Percentiles rank a stretch among this genome's conserved stretches.
Evolutionary conservation across 92 coral and sea anemone genomes (phyloP).

Genomic region (Micromussa lordhowensis): DNA sequence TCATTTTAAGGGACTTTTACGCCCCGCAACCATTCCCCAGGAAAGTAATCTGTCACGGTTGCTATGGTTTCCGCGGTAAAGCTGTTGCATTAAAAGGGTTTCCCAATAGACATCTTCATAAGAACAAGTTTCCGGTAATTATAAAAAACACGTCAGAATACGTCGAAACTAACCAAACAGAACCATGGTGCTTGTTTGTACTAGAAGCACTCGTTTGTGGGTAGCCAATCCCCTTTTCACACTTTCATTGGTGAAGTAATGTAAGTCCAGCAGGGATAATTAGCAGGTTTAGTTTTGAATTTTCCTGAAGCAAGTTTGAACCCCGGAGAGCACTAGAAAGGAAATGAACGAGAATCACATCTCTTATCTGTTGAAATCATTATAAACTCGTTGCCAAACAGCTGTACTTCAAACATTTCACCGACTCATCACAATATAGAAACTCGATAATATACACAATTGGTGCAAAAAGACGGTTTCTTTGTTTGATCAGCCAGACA

Average conservation of each 20-base stretch:
- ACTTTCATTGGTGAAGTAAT: conserved; percentile 19
- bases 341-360: conserved; percentile 19
- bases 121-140: conserved; percentile 36
- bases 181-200: conserved; percentile 8
- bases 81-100: conserved; percentile 1
- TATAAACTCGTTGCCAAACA: conserved; percentile 46
- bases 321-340: conserved; percentile 12
- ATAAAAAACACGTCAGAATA: conserved; percentile 10
- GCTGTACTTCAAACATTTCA: conserved; percentile 23
- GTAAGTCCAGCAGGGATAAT: conserved; percentile 21
- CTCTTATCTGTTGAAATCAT: conserved; percentile 47
- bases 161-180: conserved; percentile 26
- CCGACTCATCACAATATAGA: conserved; percentile 27
- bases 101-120: conserved; percentile 13
- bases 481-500: conserved; percentile 24
- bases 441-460: conserved; percentile 14
- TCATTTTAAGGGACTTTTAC: background rate
- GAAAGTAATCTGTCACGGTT: conserved; percentile 8
- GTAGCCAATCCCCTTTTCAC: conserved; percentile 15
- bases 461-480: conserved; percentile 28
- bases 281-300: conserved; percentile 18
- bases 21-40: conserved; percentile 9
- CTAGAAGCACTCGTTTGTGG: background rate
- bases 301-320: conserved; percentile 1
- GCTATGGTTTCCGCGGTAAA: conserved; percentile 22